phyloP scores from a whole-genome alignment of 2,113 vertebrate species.

The Helogale parvula region DNA sequence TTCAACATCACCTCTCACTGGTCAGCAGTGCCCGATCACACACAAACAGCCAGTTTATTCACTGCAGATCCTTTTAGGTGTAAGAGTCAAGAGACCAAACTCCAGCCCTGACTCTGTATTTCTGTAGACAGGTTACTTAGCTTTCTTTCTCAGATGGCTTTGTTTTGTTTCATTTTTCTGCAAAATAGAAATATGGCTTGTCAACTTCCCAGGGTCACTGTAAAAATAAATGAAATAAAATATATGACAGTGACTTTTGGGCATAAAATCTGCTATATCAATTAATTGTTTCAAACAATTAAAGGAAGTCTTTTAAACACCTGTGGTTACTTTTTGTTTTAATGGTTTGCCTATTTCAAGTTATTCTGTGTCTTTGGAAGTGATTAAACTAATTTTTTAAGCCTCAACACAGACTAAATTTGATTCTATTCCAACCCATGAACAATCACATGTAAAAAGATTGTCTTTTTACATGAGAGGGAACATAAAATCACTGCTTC shows the following conservation, averaged over 20 bases:
- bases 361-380: background rate
- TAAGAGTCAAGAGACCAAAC: background rate
- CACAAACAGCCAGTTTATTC: background rate
- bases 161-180: constrained; percentile 29
- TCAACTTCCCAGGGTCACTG: background rate
- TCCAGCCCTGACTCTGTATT: background rate
- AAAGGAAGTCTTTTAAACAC: background rate
- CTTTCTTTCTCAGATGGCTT: background rate
- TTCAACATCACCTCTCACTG: background rate
- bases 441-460: background rate
- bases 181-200: constrained; percentile 32
- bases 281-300: background rate
- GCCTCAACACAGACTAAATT: background rate
- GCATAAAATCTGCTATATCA: background rate
- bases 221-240: constrained; percentile 11
- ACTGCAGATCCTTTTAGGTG: background rate
- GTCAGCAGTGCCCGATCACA: background rate
- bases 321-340: background rate
- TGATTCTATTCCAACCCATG: background rate
- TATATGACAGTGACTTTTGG: background rate
- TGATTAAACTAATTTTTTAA: constrained; percentile 28
- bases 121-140: background rate
- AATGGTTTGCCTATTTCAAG: background rate
- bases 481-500: background rate
- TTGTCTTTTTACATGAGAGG: background rate